These are phyloP conservation scores for Bembecia ichneumoniformis DNA, from an alignment of 2,888 invertebrate species.

Conservation along the genomic window DNA sequence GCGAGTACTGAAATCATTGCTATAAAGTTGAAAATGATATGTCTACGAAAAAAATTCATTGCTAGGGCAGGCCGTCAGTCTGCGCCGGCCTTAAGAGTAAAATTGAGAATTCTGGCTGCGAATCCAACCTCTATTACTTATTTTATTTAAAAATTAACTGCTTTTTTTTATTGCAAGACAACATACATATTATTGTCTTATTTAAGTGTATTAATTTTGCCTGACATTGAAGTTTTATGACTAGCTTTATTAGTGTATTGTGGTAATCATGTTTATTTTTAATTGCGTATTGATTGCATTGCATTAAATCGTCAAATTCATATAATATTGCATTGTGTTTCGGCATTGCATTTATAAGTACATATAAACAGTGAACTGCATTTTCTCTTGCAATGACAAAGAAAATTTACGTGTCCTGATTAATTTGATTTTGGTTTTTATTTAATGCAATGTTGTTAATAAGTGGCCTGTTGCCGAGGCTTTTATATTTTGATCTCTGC, in stretches of 20 bases:
- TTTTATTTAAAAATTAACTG: neutral
- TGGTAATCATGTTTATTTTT: neutral
- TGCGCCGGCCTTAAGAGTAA: too few relatives aligned
- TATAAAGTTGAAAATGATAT: too few relatives aligned
- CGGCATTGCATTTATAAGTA: too few relatives aligned
- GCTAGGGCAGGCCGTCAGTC: too few relatives aligned
- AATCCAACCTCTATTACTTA: too few relatives aligned
- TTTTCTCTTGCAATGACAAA: too few relatives aligned
- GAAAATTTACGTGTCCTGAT: too few relatives aligned
- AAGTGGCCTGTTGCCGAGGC: neutral
- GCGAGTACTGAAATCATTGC: too few relatives aligned
- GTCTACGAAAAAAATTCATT: too few relatives aligned
- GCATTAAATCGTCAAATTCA: neutral
- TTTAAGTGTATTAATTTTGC: neutral
- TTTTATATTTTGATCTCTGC: neutral
- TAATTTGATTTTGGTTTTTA: neutral
- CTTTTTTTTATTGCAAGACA: neutral
- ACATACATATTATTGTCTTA: neutral
- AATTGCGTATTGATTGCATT: neutral
- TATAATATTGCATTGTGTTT: too few relatives aligned
- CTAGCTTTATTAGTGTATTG: neutral
- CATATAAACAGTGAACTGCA: too few relatives aligned
- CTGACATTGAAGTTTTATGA: neutral
- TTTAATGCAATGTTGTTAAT: neutral
- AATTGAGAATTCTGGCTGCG: too few relatives aligned